Conservation (phyloP, 2,888 invertebrate genomes). For the Stenodera caucasica region DNA sequence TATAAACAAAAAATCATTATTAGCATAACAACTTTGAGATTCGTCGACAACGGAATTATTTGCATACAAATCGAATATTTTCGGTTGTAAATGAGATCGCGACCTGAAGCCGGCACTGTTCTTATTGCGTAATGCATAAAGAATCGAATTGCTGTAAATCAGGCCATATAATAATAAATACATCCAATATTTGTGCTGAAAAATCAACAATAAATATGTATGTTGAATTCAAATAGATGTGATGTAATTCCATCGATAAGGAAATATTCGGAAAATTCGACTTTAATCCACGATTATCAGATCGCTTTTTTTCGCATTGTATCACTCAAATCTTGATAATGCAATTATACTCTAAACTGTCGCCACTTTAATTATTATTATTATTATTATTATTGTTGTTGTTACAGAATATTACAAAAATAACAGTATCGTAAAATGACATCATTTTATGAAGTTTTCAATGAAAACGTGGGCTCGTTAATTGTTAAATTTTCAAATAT, state of each 20-base stretch:
- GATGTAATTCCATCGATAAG: neutral
- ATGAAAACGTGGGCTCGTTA: conserved; percentile 3
- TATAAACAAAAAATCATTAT: too few species aligned
- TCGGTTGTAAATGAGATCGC: too few species aligned
- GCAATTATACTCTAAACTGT: neutral
- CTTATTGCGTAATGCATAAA: neutral
- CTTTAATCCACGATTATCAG: too few species aligned
- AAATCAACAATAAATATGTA: neutral
- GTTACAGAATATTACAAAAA: neutral
- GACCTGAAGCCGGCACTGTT: too few species aligned
- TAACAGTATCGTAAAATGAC: neutral
- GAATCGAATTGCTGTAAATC: neutral
- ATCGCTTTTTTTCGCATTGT: neutral
- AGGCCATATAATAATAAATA: neutral
- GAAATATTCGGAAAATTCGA: neutral
- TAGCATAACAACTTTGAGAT: too few species aligned
- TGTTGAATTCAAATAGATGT: too few species aligned
- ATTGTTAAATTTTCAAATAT: neutral
- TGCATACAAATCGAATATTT: too few species aligned
- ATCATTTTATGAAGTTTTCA: neutral
- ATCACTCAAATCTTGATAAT: neutral
- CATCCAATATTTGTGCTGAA: neutral
- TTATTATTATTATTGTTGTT: neutral
- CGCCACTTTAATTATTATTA: neutral
- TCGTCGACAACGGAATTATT: too few species aligned